Percentiles rank a stretch among this genome's conserved stretches.
Conservation (phyloP, 92 coral and sea anemone genomes). For the Ricordea florida region DNA sequence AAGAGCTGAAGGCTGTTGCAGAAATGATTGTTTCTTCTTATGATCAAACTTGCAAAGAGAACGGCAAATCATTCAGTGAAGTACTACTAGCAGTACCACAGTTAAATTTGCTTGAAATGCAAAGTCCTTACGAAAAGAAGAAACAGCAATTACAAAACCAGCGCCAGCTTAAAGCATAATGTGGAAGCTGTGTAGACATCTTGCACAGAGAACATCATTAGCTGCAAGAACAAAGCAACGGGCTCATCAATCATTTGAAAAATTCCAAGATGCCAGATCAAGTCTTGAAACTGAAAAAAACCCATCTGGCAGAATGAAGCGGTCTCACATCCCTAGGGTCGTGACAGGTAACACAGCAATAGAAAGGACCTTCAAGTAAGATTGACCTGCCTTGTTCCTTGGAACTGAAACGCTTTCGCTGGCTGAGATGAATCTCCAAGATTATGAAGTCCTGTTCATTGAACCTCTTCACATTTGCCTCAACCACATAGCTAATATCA, state of each 20-base stretch:
- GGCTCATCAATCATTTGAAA: constrained; percentile 16
- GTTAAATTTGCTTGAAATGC: constrained; percentile 24
- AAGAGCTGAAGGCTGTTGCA: constrained; percentile 17
- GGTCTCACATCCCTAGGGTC: constrained; percentile 22
- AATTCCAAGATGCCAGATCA: constrained; percentile 3
- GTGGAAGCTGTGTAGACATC: constrained; percentile 28
- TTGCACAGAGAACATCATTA: constrained; percentile 21
- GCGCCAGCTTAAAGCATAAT: constrained; percentile 10
- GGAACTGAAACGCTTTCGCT: too few species aligned
- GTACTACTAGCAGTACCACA: constrained; percentile 16
- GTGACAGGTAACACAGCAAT: constrained; percentile 13
- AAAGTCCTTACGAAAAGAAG: constrained; percentile 22
- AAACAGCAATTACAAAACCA: constrained; percentile 1
- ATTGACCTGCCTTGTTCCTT: too few species aligned
- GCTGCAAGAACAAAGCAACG: constrained; percentile 13
- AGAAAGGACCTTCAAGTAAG: too few species aligned
- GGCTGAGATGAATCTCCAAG: too few species aligned
- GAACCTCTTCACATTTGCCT: too few species aligned
- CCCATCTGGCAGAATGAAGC: not conserved
- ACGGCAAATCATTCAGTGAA: constrained; percentile 27
- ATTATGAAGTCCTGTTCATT: too few species aligned
- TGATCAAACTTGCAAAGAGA: constrained; percentile 23
- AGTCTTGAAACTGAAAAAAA: constrained; percentile 7
- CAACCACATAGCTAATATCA: too few species aligned
- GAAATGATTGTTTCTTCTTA: constrained; percentile 28